Base-by-base conservation (phyloP, 2,113 vertebrate species). In the Varanus salvator region DNA sequence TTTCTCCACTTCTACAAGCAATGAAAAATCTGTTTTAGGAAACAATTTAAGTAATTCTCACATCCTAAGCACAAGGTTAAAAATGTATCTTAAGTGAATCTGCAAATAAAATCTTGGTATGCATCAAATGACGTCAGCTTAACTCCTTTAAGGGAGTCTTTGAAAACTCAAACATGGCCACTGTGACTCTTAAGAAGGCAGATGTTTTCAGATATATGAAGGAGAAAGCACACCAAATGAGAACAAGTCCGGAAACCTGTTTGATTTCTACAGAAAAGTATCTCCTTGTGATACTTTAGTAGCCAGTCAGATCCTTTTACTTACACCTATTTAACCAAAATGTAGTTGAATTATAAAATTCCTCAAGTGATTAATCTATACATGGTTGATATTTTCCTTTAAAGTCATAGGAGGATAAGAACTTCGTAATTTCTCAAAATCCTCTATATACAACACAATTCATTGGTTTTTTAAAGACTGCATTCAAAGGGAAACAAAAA, bases 161-260 rank as follows among this genome's bases (percentile, higher is more conserved):
- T 75, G 80, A 66, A 75, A 72, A 78, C 84, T 86, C 54, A 76
- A 84, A 93, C 90, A 93, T 93, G 92, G 88, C 72, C 84, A 74
- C 89, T 85, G 72, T 75, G 64, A 75, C 89, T 92, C 86, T 74
- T 94, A 92, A 95, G 89, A 91, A 88, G 90, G 80, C 92, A 93
- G 90, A 92, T 87, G 38, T 29, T 57, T 57, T 91, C 25, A 64
- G 38, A 50, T n/a, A 0, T 50, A 76, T 83, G 29, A 17, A 3
- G 19, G 4, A 14, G 88, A 89, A 95, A 85, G 89, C 90, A 95
- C 84, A 93, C 60, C 17, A 71, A 95, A 82, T 86, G 69, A 91
- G 93, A 80, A 77, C 84, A 92, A 93, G 93, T 94, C 15, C 91
- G 91, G 92, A 92, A 84, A 93, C 86, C 82, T 69, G 84, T 89